A percentile compares a stretch with the other conserved stretches of the same genome.
Evolutionary conservation across 2,797 vertebrate genomes (phyloP).

Genomic region (Phalloptychus januarius): DNA sequence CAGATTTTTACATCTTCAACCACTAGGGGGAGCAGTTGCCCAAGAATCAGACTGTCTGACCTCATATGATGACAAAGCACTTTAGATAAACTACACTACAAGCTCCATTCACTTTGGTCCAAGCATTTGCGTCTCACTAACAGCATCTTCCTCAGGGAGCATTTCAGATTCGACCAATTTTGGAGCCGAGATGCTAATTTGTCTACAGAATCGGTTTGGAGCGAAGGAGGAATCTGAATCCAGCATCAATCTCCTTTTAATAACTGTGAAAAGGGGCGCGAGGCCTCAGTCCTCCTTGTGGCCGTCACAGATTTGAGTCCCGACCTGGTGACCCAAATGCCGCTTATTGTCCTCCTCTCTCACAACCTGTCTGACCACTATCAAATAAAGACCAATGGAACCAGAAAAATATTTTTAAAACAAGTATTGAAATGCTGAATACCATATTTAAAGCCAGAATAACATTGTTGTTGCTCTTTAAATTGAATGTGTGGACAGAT

Average conservation of each 20-base stretch:
- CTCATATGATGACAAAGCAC: not conserved
- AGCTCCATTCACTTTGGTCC: not conserved
- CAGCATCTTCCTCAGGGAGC: not conserved
- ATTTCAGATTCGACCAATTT: not conserved
- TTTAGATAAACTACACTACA: not conserved
- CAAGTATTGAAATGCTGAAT: not conserved
- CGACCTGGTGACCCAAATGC: no score
- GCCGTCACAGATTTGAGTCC: no score
- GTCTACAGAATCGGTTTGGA: not conserved
- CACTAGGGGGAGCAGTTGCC: slow-evolving; percentile 55
- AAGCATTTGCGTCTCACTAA: not conserved
- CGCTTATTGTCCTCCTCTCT: no score
- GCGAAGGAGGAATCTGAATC: not conserved
- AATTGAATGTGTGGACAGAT: not conserved
- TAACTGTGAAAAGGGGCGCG: not conserved
- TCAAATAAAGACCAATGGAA: no score
- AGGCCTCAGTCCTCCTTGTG: no score
- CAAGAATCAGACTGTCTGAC: slow-evolving; percentile 20
- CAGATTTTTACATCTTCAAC: slow-evolving; percentile 9
- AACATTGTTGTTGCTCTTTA: not conserved
- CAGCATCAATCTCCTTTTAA: not conserved
- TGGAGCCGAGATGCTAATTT: not conserved
- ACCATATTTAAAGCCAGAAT: not conserved
- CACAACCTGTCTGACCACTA: no score
- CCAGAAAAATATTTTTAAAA: no score